phyloP scores from a whole-genome alignment of 1,140 invertebrate species.

The Magallana gigas region DNA sequence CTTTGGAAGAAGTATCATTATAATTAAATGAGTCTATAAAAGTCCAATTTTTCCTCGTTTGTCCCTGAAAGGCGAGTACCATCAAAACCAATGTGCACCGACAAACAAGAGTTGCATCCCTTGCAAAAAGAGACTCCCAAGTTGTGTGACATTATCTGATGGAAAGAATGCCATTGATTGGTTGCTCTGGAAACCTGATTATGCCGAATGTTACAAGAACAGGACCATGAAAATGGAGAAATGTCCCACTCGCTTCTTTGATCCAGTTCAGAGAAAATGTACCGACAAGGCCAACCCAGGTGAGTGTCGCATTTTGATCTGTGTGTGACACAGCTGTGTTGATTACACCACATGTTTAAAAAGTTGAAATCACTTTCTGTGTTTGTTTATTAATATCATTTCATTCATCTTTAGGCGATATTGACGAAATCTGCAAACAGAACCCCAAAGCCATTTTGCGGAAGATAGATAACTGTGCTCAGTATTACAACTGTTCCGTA shows the following conservation, averaged over 20 bases:
- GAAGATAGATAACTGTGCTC: constrained; percentile 65
- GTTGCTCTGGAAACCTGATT: constrained; percentile 56
- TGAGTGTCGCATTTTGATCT: background rate
- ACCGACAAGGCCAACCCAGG: constrained; percentile 43
- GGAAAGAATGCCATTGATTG: constrained; percentile 54
- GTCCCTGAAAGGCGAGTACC: constrained; percentile 39
- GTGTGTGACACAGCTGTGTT: background rate
- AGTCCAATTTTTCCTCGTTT: background rate
- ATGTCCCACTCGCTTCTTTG: constrained; percentile 54
- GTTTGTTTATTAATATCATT: background rate
- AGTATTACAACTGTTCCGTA: constrained; percentile 68
- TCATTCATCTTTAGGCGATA: constrained; percentile 42
- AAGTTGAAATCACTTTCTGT: background rate
- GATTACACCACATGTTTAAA: background rate
- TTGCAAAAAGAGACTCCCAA: constrained; percentile 56
- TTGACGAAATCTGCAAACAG: constrained; percentile 50
- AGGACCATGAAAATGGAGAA: constrained; percentile 53
- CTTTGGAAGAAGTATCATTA: background rate
- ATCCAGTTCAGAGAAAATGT: constrained; percentile 55
- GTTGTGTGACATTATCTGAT: constrained; percentile 56
- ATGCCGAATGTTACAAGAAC: constrained; percentile 61
- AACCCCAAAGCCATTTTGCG: constrained; percentile 51
- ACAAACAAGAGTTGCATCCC: constrained; percentile 45
- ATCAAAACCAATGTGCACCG: constrained; percentile 38
- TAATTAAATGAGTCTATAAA: background rate